Base-by-base conservation (phyloP, 2,888 invertebrate genomes). In the Tipula unca region DNA sequence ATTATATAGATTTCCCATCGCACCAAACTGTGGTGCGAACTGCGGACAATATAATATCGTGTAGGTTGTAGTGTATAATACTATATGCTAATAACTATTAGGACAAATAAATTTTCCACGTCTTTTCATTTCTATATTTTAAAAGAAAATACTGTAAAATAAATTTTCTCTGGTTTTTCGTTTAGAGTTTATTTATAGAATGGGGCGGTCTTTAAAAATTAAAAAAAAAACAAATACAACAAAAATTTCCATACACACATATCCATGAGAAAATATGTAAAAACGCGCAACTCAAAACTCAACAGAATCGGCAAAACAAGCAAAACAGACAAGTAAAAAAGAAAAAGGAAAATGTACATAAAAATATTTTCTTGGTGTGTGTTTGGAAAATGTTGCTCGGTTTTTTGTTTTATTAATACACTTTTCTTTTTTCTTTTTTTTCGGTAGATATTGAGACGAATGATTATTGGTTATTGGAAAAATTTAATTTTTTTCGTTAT, bases 181-280 rank as follows among this genome's bases (percentile, higher is more conserved):
- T 69, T 69, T 6, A n/a, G 25, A 25, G 69, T 69, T 69, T 69
- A 69, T 69, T 69, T 69, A 69, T 69, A 69, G 69, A 69, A 69
- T 69, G 69, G 69, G 69, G 69, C 69, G 69, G 69, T 69, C 69
- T 69, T 69, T 69, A 69, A 69, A 69, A 69, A 69, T 69, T 69
- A 69, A 69, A 69, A 69, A 69, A 69, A 69, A 69, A 69, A 69
- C 8, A 69, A 69, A 69, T n/a, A n/a, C n/a, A n/a, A n/a, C 17
- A 32, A 25, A 69, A 2, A 25, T 54, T 69, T 25, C 69, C 69
- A 69, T 69, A 69, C 69, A 69, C 69, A 69, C 10, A 69, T 20
- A 69, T 69, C 20, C 69, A 69, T 69, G 69, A 69, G 69, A 69
- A 69, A 69, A 69, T 69, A 69, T 69, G 69, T 69, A 69, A 69